Base-by-base conservation (phyloP, 2,888 invertebrate genomes). In the Poecilus cupreus region DNA sequence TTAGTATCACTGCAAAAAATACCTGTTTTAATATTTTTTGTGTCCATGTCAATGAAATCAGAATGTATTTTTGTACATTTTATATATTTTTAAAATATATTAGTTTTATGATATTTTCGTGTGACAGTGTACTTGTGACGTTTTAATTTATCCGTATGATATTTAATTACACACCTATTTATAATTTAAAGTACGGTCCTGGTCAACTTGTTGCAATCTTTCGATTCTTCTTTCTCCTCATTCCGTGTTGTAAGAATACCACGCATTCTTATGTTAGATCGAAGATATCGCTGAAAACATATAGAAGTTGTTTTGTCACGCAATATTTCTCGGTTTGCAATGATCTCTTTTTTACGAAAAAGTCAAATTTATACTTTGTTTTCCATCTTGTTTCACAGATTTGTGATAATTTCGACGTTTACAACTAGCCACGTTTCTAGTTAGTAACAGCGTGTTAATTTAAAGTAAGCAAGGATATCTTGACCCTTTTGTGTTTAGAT, bases 181-280 rank as follows among this genome's bases (percentile, higher is more conserved):
- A n/a, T n/a, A n/a, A n/a, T n/a, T n/a, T n/a, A n/a, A n/a, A n/a
- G n/a, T 54, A 37, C 37, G 26, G 43, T 37, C 37, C 39, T 57
- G 11, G 13, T 51, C 24, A 18, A 20, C 64, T 64, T 64, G 43
- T 79, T 68, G 57, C 79, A 13, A 32, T 54, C 72, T 72, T 54
- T 37, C 57, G 39, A 39, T 72, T 70, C 49, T 46, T 37, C 39
- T 60, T 54, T 18, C 37, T 57, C 6, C 43, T 70, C 54, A 37
- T 32, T 57, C 57, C 51, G 26, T 37, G 11, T 32, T 60, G 46
- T 46, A 22, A 79, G 68, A 68, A 79, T 68, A 68, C 68, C 64
- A 49, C 49, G 49, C 68, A 68, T 68, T 79, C 72, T 76, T 76
- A 76, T 76, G 60, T 77, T 51, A 51, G 75, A 75, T 75, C 51